Evolutionary conservation across 2,888 invertebrate species (phyloP), one percentile per base, ranked within the genome.

Genomic region (Agapostemon virescens): DNA sequence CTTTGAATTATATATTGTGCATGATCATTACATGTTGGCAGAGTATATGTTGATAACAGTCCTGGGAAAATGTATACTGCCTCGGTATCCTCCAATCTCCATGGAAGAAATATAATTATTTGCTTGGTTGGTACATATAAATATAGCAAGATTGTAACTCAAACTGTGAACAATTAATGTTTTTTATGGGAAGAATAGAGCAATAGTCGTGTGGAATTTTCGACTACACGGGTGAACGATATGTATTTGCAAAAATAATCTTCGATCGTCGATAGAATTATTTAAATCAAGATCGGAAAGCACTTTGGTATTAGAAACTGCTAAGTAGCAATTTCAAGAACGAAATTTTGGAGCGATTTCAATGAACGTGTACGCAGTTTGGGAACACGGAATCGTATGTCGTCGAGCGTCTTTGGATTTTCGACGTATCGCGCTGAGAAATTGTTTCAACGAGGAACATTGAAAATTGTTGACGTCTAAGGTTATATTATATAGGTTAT

Each of bases 401-500:
- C 23, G n/a, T 13, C 63, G 33, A 13, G 4, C 6, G 6, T 63
- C 42, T 26, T 55, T 9, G 15, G 13, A 63, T 26, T 52, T 52
- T 38, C 45, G 15, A 5, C 20, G 5, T 26, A 33, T 45, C 5
- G 45, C 40, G 42, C 23, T 11, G 23, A 58, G 13, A 52, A 58
- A 67, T 23, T 66, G 69, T 68, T 55, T 69, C 40, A 67, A 58
- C 40, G 58, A 67, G 58, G n/a, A 81, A 71, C 52, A 81, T 81
- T 74, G 77, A 81, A 83, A 82, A 83, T 33, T 87, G 82, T 89
- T 90, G 90, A 90, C 89, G 85, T 89, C 87, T 86, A 86, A 91
- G 90, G 90, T 90, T 91, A 90, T 90, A 89, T 87, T 88, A 89
- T 89, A 88, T 90, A 91, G 91, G 91, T 91, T 91, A 91, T 91